Evolutionary conservation across 1,140 invertebrate genomes (phyloP).

Genomic region (Mylabris phalerata): DNA sequence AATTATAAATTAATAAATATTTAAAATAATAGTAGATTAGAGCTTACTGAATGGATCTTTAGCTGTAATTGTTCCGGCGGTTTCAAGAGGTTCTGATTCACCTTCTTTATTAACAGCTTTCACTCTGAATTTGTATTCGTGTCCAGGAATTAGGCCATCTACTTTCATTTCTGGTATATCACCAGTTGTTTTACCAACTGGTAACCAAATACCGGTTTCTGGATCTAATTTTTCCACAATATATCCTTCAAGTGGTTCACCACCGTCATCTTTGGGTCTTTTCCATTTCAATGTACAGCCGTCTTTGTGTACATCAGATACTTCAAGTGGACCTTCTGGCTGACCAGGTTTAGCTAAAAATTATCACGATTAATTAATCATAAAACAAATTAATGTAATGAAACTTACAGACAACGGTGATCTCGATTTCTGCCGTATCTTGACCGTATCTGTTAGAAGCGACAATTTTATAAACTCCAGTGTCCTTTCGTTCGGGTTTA

Average conservation of each 20-base stretch:
- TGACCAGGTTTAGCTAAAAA: conserved; percentile 76
- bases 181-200: conserved; percentile 71
- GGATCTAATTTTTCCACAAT: conserved; percentile 93
- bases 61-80: conserved; percentile 82
- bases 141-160: conserved; percentile 80
- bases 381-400: background rate
- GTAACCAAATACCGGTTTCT: conserved; percentile 84
- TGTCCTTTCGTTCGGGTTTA: conserved; percentile 75
- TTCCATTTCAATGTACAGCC: conserved; percentile 96
- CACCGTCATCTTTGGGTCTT: conserved; percentile 95
- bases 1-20: background rate
- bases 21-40: conserved; percentile 1
- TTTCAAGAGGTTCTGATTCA: conserved; percentile 93
- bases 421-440: conserved; percentile 85
- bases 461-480: conserved; percentile 78
- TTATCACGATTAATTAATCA: background rate
- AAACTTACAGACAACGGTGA: conserved; percentile 79
- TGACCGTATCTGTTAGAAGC: conserved; percentile 81
- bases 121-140: conserved; percentile 97
- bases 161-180: conserved; percentile 81
- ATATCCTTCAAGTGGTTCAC: conserved; percentile 90
- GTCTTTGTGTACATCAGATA: conserved; percentile 91
- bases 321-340: conserved; percentile 91
- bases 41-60: conserved; percentile 93
- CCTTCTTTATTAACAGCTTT: conserved; percentile 96